Base-by-base conservation (phyloP, 2,888 invertebrate genomes). In the Heliconius sara region DNA sequence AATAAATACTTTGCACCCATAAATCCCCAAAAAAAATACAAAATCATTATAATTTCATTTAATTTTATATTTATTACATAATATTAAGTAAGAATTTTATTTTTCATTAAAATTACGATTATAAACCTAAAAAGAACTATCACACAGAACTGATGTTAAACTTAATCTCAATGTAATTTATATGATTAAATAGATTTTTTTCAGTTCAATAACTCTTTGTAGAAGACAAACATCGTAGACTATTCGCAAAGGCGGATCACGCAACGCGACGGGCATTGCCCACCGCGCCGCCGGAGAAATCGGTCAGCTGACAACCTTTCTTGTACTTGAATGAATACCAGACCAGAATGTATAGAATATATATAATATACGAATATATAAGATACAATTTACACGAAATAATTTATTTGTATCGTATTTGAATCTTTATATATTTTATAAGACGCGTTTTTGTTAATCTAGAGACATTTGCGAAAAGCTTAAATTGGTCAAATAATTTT, bases 261-360 rank as follows among this genome's bases (percentile, higher is more conserved):
- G 80, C 81, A 79, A 83, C 76, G 79, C 81, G 80, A 77, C 81
- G 82, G 80, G 81, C 80, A 82, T 83, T 57, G 84, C 77, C 77
- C 81, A 77, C 66, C 73, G 73, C 73, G 60, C 73, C 71, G 84
- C 30, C 63, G 84, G 84, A 78, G 84, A 83, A 84, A 83, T 83
- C 83, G 80, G 71, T 83, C 84, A 82, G 83, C 83, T 82, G 83
- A 82, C 79, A 82, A 83, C 82, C 81, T 81, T 81, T 79, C 80
- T 74, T 76, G 19, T 75, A 75, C 81, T 80, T 78, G 78, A 78
- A 78, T 77, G 74, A 19, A 57, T 60, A 34, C 30, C n/a, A 73
- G 60, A 52, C 60, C n/a, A n/a, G 60, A n/a, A 9, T 60, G 1
- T 60, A 57, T 3, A 25, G 27, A 70, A 70, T 70, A 47, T 39